Evolutionary conservation across 1,140 invertebrate genomes (phyloP), one percentile per base, ranked within the genome.

Genomic region (Sarcophaga peregrina): DNA sequence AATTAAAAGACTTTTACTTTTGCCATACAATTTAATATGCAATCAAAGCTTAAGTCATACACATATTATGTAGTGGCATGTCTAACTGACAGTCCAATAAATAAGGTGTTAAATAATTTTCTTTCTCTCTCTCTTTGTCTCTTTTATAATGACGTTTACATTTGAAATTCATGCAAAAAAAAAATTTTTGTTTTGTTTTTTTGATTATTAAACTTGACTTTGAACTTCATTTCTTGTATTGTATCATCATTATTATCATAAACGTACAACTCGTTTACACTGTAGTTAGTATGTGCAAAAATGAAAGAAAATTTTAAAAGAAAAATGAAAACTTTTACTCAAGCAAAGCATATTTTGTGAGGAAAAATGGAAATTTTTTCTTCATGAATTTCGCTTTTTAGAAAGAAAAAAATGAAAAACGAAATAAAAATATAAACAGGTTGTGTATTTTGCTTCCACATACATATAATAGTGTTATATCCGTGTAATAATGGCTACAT

Each of bases 201-300:
- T 68, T 68, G n/a, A 25, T 9, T 68, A 52, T 20, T 78, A 78
- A 78, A 78, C 75, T 78, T 78, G 75, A 47, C 75, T 78, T 78
- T 78, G 75, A 78, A 78, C 75, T 78, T 78, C 50, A n/a, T n/a
- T n/a, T n/a, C n/a, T n/a, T n/a, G 47, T 46, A 76, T 76, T 76
- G 74, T 47, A 10, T 62, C 25, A 37, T 37, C 25, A 37, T 37
- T 1, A 37, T 37, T 37, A 37, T 37, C 25, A 37, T 37, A 37
- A 37, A 37, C 25, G 25, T 37, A 37, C 25, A 37, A 37, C 25
- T 37, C 25, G 25, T 37, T 37, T 37, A n/a, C n/a, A n/a, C n/a
- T n/a, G n/a, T n/a, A n/a, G n/a, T n/a, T n/a, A n/a, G 25, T 37
- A 37, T 13, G 7, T 58, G 54, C 5, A 15, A 15, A 15, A 15